Base-by-base conservation (phyloP, 2,888 invertebrate genomes). In the Tipula unca region DNA sequence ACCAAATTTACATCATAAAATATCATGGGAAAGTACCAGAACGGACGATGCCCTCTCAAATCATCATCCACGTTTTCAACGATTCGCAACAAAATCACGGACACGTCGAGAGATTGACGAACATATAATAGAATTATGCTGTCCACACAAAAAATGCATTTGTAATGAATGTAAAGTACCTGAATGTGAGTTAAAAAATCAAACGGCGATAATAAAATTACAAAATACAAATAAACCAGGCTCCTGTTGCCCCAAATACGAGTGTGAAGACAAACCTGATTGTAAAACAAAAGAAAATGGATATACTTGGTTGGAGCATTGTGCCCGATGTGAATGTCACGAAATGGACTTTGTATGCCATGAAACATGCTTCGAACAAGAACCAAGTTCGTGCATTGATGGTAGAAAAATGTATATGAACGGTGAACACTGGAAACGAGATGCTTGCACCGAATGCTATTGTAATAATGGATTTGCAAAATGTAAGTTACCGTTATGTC, bases 191-290 rank as follows among this genome's bases (percentile, higher is more conserved):
- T 69, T 25, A 25, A 69, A 69, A 69, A 69, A 69, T 69, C 69
- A 69, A 25, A 69, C 69, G 69, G 69, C 69, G 10, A 25, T 69
- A 25, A 13, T 69, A 25, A 69, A 69, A 69, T 1, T 10, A n/a
- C 14, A 14, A 35, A 84, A 85, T n/a, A 39, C 29, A 69, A 85
- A 48, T 13, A 82, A 83, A 29, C 87, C 87, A 20, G 86, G 85
- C 29, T 91, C 91, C 87, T 91, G 91, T 86, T 89, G 90, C 85
- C 91, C 92, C 4, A 90, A 91, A 4, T 89, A 89, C 87, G 88
- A 89, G 42, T 88, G 89, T 83, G 91, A 92, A 88, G 89, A 90
- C 0, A 87, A 89, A 29, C 88, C 84, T 6, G 29, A 85, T 36
- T 86, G 86, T 82, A 25, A 3, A 83, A 29, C 39, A 13, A 3